A percentile compares a stretch with the other conserved stretches of the same genome.
These are phyloP conservation scores for Myripristis murdjan DNA, from an alignment of 2,797 vertebrate genomes.

Conservation along the genomic window DNA sequence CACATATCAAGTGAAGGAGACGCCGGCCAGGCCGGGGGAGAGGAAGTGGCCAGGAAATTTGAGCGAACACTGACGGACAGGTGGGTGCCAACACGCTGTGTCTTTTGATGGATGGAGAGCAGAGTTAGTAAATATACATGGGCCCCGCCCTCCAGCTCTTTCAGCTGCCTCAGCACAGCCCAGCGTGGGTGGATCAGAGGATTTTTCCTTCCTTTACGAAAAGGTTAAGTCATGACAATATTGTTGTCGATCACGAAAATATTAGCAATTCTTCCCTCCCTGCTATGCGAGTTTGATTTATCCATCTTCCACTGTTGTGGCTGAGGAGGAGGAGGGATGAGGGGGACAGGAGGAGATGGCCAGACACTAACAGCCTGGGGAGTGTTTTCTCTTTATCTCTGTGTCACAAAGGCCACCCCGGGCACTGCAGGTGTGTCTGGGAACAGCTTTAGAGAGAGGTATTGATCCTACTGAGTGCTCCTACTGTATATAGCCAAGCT, in stretches of 20 bases:
- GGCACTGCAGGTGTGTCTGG: constrained; percentile 79
- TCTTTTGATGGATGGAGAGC: constrained; percentile 85
- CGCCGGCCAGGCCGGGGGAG: constrained; percentile 47
- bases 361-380: constrained; percentile 74
- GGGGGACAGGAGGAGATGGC: constrained; percentile 50
- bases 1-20: constrained; percentile 76
- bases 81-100: constrained; percentile 71
- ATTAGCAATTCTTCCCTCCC: constrained; percentile 74
- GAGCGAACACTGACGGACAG: constrained; percentile 82
- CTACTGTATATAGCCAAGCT: constrained; percentile 73
- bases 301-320: constrained; percentile 68
- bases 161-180: constrained; percentile 83
- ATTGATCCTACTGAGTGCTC: constrained; percentile 79
- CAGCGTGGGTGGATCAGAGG: constrained; percentile 61
- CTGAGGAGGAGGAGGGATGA: constrained; percentile 25
- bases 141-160: constrained; percentile 76
- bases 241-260: constrained; percentile 81
- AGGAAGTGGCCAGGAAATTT: constrained; percentile 76
- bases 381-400: constrained; percentile 81
- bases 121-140: constrained; percentile 87
- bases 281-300: constrained; percentile 74
- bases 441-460: constrained; percentile 73
- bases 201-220: constrained; percentile 60
- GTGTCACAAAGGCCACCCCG: constrained; percentile 80
- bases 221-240: constrained; percentile 86